phyloP scores from a whole-genome alignment of 2,888 invertebrate genomes.

The Morinoia aosen region DNA sequence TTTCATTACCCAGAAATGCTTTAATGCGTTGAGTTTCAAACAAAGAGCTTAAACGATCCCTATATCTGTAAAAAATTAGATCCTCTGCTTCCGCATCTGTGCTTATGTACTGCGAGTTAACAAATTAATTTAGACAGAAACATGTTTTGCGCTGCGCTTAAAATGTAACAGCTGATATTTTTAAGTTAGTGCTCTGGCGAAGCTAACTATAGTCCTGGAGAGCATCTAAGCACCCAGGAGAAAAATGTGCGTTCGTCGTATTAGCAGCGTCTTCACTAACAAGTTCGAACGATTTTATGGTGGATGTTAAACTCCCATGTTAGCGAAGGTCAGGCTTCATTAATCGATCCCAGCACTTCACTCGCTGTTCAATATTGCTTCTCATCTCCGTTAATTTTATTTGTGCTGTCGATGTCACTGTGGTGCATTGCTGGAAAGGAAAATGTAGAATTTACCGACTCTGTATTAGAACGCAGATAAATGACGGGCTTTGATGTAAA shows the following conservation, averaged over 20 bases:
- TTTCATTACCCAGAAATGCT: no score
- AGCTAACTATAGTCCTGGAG: not conserved
- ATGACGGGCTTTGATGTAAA: not conserved
- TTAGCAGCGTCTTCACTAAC: not conserved
- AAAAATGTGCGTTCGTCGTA: not conserved
- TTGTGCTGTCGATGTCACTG: not conserved
- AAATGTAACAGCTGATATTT: not conserved
- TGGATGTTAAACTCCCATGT: not conserved
- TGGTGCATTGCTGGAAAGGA: not conserved
- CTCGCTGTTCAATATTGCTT: not conserved
- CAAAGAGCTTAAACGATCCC: not conserved
- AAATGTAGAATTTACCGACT: not conserved
- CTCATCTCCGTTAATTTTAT: not conserved
- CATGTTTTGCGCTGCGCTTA: not conserved
- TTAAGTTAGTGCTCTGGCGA: not conserved
- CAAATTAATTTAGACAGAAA: not conserved
- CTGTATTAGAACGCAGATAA: not conserved
- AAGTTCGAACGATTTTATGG: not conserved
- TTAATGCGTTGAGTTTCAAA: not conserved
- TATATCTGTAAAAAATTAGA: not conserved
- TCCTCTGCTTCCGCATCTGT: not conserved
- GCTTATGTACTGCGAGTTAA: not conserved
- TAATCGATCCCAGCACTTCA: not conserved
- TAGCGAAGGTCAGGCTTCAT: not conserved
- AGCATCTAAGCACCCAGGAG: not conserved